These are phyloP conservation scores for Hyperoodon ampullatus DNA, from an alignment of 2,113 vertebrate genomes.

Conservation along the genomic window DNA sequence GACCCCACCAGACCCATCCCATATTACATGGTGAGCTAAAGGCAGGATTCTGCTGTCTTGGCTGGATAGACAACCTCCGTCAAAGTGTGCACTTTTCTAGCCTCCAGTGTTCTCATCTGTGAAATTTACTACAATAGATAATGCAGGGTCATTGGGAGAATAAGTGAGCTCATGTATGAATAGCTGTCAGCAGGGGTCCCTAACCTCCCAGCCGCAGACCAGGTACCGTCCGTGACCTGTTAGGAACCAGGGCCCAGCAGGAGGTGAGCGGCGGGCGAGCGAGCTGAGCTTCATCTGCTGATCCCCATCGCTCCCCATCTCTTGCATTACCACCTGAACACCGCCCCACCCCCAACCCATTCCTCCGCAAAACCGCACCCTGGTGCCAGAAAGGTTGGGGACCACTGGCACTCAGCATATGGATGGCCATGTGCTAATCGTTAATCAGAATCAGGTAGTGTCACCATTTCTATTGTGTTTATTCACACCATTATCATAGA, in stretches of 20 bases:
- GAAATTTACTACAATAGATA: no score
- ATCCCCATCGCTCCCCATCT: no score
- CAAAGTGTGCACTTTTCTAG: neutral
- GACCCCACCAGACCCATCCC: neutral
- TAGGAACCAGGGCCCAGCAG: no score
- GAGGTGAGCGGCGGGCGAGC: no score
- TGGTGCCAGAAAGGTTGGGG: no score
- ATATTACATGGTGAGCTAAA: fast-evolving
- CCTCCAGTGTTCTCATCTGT: neutral
- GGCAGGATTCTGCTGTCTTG: neutral
- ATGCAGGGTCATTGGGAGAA: fast-evolving
- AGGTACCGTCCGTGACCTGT: no score
- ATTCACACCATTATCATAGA: neutral
- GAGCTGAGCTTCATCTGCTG: no score
- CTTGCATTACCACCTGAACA: no score
- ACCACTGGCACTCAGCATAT: neutral
- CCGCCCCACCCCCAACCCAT: no score
- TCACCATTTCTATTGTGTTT: neutral
- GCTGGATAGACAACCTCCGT: neutral
- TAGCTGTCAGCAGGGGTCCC: neutral
- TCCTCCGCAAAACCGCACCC: no score
- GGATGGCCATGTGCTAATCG: neutral
- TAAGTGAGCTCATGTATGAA: neutral
- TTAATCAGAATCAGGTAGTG: fast-evolving
- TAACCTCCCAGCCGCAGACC: no score